Evolutionary conservation across 2,888 invertebrate species (phyloP).

Genomic region (Lutraria lutraria): DNA sequence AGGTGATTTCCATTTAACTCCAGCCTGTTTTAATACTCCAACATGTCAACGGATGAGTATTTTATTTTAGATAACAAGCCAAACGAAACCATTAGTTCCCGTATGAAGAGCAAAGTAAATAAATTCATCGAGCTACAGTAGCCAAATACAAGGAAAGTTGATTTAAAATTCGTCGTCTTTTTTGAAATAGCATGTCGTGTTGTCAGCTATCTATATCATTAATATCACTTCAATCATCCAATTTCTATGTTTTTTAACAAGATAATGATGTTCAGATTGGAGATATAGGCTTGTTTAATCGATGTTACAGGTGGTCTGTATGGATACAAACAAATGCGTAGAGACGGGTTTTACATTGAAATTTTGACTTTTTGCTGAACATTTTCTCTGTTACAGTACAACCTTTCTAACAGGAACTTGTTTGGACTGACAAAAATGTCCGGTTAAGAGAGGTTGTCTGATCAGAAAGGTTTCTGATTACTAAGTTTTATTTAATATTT

Average conservation of each 20-base stretch:
- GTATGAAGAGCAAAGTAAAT: background rate
- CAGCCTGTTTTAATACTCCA: slow-evolving; percentile 38
- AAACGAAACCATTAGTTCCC: slow-evolving; percentile 36
- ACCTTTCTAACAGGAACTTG: no score
- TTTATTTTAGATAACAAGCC: slow-evolving; percentile 40
- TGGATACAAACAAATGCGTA: background rate
- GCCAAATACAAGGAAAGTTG: background rate
- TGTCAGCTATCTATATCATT: background rate
- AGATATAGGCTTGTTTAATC: background rate
- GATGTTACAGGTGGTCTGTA: background rate
- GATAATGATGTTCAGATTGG: slow-evolving; percentile 1
- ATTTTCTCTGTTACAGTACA: no score
- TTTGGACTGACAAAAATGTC: no score
- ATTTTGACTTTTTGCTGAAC: no score
- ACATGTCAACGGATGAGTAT: slow-evolving; percentile 38
- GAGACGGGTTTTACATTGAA: no score
- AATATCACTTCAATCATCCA: background rate
- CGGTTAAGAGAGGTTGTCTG: no score
- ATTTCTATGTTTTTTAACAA: background rate
- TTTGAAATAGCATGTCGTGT: slow-evolving; percentile 11
- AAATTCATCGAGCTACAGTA: background rate
- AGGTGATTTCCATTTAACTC: slow-evolving; percentile 40
- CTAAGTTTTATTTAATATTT: no score
- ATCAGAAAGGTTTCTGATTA: no score
- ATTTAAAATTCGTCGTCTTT: background rate